phyloP scores from a whole-genome alignment of 1,140 invertebrate species.

The Caenorhabditis tropicalis region DNA sequence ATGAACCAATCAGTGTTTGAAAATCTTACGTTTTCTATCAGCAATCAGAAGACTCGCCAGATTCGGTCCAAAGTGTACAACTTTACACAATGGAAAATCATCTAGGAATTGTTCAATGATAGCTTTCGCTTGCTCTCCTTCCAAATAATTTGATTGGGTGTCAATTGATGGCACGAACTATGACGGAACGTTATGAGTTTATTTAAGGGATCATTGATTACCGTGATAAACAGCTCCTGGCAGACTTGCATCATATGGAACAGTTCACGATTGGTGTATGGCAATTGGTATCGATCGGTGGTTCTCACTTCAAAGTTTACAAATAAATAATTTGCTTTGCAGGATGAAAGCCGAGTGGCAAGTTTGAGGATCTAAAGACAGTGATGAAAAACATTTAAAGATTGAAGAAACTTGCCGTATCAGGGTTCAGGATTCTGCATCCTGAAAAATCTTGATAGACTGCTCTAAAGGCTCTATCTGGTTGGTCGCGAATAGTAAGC shows the following conservation, averaged over 20 bases:
- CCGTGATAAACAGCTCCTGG: conserved; percentile 60
- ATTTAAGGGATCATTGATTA: not conserved
- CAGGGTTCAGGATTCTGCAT: conserved; percentile 59
- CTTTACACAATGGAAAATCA: conserved; percentile 59
- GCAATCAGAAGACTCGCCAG: conserved; percentile 53
- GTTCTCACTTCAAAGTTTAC: conserved; percentile 63
- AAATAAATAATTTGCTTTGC: conserved; percentile 62
- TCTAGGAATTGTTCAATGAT: conserved; percentile 60
- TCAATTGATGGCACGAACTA: conserved; percentile 61
- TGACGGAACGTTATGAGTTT: not conserved
- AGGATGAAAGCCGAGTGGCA: conserved; percentile 55
- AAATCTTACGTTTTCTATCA: conserved; percentile 47
- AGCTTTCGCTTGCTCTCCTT: conserved; percentile 34
- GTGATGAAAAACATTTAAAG: not conserved
- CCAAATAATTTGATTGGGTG: conserved; percentile 58
- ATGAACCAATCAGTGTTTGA: too few species aligned
- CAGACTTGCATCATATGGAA: conserved; percentile 63
- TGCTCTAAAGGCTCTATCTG: conserved; percentile 56
- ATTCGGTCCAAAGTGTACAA: conserved; percentile 62
- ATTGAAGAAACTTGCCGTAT: conserved; percentile 53
- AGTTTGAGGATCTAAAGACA: conserved; percentile 56
- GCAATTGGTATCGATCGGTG: conserved; percentile 62
- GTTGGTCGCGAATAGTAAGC: conserved; percentile 56
- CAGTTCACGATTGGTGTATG: conserved; percentile 61
- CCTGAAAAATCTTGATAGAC: conserved; percentile 61